phyloP scores from a whole-genome alignment of 2,797 vertebrate genomes.

The Graptemys geographica region DNA sequence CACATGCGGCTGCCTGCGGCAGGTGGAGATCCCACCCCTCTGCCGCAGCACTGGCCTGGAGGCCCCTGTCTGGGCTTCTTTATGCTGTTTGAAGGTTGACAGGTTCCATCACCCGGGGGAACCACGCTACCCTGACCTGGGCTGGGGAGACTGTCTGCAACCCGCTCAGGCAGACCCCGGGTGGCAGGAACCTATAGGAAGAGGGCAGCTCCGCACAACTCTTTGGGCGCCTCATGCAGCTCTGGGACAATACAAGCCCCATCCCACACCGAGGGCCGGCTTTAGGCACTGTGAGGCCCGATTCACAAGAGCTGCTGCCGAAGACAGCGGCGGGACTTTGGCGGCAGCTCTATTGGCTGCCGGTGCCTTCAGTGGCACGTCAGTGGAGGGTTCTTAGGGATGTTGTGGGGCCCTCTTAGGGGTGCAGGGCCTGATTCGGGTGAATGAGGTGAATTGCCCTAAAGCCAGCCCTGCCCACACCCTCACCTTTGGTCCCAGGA shows the following conservation, averaged over 20 bases:
- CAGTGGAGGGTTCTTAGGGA: too few species aligned
- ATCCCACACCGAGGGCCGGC: background rate
- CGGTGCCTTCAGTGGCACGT: too few species aligned
- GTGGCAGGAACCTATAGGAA: background rate
- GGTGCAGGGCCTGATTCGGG: too few species aligned
- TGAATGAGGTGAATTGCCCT: too few species aligned
- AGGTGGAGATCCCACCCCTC: background rate
- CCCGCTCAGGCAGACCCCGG: background rate
- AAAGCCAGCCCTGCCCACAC: too few species aligned
- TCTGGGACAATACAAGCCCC: background rate
- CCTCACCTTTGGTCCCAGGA: background rate
- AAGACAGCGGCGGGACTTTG: too few species aligned
- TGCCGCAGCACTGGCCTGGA: background rate
- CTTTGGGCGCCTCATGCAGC: background rate
- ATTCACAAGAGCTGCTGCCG: too few species aligned
- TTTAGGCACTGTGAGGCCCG: too few species aligned
- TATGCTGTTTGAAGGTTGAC: background rate
- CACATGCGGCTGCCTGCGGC: background rate
- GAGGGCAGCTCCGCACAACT: accelerated
- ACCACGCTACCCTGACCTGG: background rate
- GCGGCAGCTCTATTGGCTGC: too few species aligned
- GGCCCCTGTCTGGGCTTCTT: background rate
- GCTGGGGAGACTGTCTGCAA: background rate
- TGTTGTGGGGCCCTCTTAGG: too few species aligned
- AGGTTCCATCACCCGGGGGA: background rate